Evolutionary conservation across 1,140 invertebrate genomes (phyloP).

Genomic region (Neuroterus valhalla): DNA sequence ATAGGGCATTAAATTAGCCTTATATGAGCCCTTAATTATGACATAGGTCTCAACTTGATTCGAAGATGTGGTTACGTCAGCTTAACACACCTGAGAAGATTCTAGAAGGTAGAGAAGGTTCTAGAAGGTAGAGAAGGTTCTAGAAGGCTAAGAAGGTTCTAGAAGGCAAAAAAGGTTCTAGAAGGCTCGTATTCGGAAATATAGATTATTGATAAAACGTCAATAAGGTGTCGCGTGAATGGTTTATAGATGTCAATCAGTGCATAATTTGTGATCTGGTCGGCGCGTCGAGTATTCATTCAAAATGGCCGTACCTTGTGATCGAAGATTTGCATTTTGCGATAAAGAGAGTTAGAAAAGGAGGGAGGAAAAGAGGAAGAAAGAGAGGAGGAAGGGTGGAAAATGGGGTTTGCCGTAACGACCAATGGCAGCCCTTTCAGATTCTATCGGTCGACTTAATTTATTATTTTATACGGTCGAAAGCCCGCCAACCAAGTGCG

Average conservation of each 20-base stretch:
- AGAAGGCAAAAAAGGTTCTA: no score
- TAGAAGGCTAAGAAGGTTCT: no score
- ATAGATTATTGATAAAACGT: slow-evolving; percentile 11
- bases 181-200: background rate
- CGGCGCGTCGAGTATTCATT: slow-evolving; percentile 30
- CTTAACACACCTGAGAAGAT: no score
- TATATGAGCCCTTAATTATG: no score
- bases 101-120: no score
- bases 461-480: slow-evolving; percentile 30
- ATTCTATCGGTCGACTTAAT: slow-evolving; percentile 29
- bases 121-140: no score
- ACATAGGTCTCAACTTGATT: no score
- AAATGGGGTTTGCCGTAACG: background rate
- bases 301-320: slow-evolving; percentile 32
- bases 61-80: no score
- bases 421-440: slow-evolving; percentile 30
- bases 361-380: background rate
- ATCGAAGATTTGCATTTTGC: slow-evolving; percentile 20
- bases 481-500: slow-evolving; percentile 29
- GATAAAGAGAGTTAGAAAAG: slow-evolving; percentile 23
- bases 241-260: slow-evolving; percentile 21
- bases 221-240: slow-evolving; percentile 5
- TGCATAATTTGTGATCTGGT: slow-evolving; percentile 15
- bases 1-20: no score
- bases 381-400: background rate